Evolutionary conservation across 1,140 invertebrate genomes (phyloP).

Genomic region (Harlomillsia oculata): DNA sequence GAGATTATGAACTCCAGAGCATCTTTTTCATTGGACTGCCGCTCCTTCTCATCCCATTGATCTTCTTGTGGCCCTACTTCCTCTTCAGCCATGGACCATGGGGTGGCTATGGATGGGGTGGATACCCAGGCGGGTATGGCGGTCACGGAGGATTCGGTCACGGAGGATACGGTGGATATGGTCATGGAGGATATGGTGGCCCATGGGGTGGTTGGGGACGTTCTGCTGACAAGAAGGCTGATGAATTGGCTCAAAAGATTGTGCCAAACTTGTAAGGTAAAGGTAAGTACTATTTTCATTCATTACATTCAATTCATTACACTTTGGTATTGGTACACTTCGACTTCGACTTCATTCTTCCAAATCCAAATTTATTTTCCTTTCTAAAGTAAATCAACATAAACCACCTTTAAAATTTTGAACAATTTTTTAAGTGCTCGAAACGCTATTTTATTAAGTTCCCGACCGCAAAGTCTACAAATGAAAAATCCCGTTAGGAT

Average conservation of each 20-base stretch:
- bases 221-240: background rate
- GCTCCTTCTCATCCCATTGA: constrained; percentile 15
- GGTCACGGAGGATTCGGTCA: background rate
- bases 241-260: constrained; percentile 16
- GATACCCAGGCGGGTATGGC: background rate
- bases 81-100: background rate
- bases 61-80: constrained; percentile 17
- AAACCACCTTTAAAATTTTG: too few species aligned
- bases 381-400: too few species aligned
- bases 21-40: constrained; percentile 24
- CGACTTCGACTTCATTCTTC: too few species aligned
- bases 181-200: background rate
- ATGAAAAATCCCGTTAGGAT: too few species aligned
- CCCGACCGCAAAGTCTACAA: too few species aligned
- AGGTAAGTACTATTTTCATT: background rate
- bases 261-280: constrained; percentile 7
- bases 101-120: background rate
- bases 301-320: too few species aligned
- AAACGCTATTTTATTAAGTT: too few species aligned
- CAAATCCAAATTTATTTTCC: too few species aligned
- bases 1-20: constrained; percentile 17
- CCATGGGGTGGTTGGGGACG: background rate
- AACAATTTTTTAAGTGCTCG: too few species aligned
- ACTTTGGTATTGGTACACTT: too few species aligned
- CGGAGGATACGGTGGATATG: background rate